phyloP scores from a whole-genome alignment of 2,113 vertebrate species.

The Sphyrna mokarran region DNA sequence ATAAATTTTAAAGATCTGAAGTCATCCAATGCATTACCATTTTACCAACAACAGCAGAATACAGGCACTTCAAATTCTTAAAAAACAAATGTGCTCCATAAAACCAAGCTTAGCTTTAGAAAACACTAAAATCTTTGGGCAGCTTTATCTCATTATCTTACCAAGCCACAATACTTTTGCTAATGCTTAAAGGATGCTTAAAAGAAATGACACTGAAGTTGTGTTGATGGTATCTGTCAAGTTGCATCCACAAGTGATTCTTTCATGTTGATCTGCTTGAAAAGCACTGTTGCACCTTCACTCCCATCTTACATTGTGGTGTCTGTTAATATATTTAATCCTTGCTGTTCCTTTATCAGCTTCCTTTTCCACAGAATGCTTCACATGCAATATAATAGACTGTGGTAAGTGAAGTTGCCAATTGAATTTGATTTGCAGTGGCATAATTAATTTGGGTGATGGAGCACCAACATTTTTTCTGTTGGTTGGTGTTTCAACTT shows the following conservation, averaged over 20 bases:
- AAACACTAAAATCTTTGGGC: not conserved
- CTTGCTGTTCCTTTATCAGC: not conserved
- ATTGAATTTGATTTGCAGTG: not conserved
- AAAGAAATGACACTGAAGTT: not conserved
- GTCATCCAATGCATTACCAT: slow-evolving; percentile 15
- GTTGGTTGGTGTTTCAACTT: not conserved
- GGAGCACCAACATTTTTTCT: not conserved
- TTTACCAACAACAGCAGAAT: slow-evolving; percentile 13
- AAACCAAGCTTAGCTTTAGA: not conserved
- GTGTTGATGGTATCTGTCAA: not conserved
- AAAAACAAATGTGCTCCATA: not conserved
- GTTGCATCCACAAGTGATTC: not conserved
- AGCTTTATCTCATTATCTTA: not conserved
- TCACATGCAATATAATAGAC: not conserved
- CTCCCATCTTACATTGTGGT: not conserved
- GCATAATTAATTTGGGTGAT: not conserved
- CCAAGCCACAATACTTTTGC: not conserved
- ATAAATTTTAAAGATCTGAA: slow-evolving; percentile 16
- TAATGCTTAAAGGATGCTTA: not conserved
- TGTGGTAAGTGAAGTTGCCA: not conserved
- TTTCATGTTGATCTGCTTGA: not conserved
- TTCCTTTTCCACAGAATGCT: not conserved
- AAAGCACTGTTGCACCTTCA: not conserved
- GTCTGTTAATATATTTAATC: not conserved
- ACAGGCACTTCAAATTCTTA: not conserved